Percentiles rank a stretch among this genome's conserved stretches.
Conservation (phyloP, 1,140 invertebrate genomes). For the Magallana ariakensis region DNA sequence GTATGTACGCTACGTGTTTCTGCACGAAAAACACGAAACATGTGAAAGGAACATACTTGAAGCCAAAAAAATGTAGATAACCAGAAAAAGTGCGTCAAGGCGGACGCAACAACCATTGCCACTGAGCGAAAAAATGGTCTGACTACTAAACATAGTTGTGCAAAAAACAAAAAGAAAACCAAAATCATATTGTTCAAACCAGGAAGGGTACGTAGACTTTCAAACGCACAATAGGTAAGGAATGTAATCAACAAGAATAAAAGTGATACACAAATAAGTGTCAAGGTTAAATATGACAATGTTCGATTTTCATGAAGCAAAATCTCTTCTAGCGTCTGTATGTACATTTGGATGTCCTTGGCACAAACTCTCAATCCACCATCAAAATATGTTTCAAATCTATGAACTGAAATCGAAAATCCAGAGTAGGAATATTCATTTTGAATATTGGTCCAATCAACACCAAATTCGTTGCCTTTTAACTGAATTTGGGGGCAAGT, state of each 20-base stretch:
- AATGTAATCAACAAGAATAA: slow-evolving; percentile 41
- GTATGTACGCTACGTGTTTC: too few relatives aligned
- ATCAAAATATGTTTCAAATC: background rate
- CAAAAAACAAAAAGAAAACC: slow-evolving; percentile 38
- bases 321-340: background rate
- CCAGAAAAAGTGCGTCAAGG: background rate
- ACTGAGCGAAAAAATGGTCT: background rate
- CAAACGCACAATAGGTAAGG: slow-evolving; percentile 15
- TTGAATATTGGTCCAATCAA: background rate
- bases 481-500: slow-evolving; percentile 16
- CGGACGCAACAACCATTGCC: background rate
- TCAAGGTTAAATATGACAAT: background rate
- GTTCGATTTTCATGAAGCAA: background rate
- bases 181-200: slow-evolving; percentile 46
- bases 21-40: background rate
- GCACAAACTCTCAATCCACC: background rate
- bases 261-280: background rate
- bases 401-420: too few relatives aligned
- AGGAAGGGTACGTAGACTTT: slow-evolving; percentile 34
- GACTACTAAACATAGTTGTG: background rate
- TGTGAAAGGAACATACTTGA: slow-evolving; percentile 24
- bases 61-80: background rate
- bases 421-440: background rate
- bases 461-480: background rate
- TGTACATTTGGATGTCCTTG: background rate